Base-by-base conservation (phyloP, 1,140 invertebrate species). In the Calycopis cecrops region DNA sequence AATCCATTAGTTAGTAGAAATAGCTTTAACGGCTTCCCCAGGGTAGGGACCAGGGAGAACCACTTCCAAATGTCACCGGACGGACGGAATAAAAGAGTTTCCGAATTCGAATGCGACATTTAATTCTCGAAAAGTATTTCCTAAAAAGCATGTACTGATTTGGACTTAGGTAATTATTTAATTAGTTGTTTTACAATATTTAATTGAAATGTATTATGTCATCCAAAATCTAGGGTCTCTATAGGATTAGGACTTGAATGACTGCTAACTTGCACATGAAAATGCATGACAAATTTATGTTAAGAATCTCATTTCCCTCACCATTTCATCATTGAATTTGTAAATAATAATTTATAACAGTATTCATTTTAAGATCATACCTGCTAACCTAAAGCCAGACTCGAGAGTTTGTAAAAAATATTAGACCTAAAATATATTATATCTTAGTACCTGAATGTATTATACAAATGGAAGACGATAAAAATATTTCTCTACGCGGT, bases 21-120 rank as follows among this genome's bases (percentile, higher is more conserved):
- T 60, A 88, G 86, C 55, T 88, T 88, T 57, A 88, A 81, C 48
- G 85, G 83, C 7, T 87, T 79, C 55, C 82, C 74, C 9, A 69
- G 80, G 52, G 73, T 86, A 34, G 69, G 74, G 1, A 65, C 76
- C 0, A 75, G 74, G 53, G 83, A 85, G 12, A 63, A 65, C 18
- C 83, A 87, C 53, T 83, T 87, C 42, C 78, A 83, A 60, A 76
- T 85, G 62, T 71, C 73, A 9, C 75, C 80, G 11, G 85, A 86
- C 37, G 84, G 82, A 11, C 67, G 86, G 11, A 88, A 86, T 66
- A 88, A 88, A 57, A 75, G 90, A 65, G 90, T 91, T 42, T 85
- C 90, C 7, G 90, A 91, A 76, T 91, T 91, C 60, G 90, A 91
- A 79, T 91, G 90, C 71, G 89, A 91, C 69, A 91, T 91, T 79